These are phyloP conservation scores for Drosophila histrio DNA, from an alignment of 2,888 invertebrate genomes.

Conservation along the genomic window DNA sequence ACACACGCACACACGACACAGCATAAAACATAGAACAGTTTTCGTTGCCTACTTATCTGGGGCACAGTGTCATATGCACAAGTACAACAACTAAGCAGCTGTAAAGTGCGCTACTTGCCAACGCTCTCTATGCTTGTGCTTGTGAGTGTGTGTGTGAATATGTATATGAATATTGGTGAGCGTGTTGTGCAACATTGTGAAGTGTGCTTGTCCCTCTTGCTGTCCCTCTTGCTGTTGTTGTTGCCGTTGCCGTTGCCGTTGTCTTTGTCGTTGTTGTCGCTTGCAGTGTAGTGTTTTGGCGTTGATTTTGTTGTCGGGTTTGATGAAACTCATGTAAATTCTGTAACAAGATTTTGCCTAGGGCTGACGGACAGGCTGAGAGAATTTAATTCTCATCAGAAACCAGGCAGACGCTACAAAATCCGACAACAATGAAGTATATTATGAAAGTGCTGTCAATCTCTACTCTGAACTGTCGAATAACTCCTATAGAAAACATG, in stretches of 20 bases:
- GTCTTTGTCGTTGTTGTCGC: conserved; percentile 10
- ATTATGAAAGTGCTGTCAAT: neutral
- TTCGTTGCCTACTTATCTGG: conserved; percentile 77
- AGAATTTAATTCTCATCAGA: conserved; percentile 11
- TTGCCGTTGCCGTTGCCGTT: conserved; percentile 2
- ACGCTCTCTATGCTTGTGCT: conserved; percentile 3
- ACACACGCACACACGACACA: conserved; percentile 24
- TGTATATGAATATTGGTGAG: conserved; percentile 35
- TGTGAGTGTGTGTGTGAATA: conserved; percentile 10
- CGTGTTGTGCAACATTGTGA: conserved; percentile 61
- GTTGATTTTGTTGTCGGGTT: conserved; percentile 40
- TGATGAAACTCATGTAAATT: conserved; percentile 56
- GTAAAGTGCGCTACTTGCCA: conserved; percentile 49
- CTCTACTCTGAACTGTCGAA: neutral
- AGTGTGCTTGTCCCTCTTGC: conserved; percentile 55
- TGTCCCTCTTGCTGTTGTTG: conserved; percentile 19
- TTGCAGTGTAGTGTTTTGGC: conserved; percentile 38
- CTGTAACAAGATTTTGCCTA: conserved; percentile 26
- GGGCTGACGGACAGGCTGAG: neutral
- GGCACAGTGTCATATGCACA: conserved; percentile 60
- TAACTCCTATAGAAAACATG: neutral
- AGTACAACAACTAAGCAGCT: conserved; percentile 54
- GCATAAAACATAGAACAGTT: conserved; percentile 23
- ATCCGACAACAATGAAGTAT: neutral
- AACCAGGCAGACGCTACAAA: neutral